Evolutionary conservation across 2,888 invertebrate genomes (phyloP), one percentile per base, ranked within the genome.

Genomic region (Sceliomorpha sp.): DNA sequence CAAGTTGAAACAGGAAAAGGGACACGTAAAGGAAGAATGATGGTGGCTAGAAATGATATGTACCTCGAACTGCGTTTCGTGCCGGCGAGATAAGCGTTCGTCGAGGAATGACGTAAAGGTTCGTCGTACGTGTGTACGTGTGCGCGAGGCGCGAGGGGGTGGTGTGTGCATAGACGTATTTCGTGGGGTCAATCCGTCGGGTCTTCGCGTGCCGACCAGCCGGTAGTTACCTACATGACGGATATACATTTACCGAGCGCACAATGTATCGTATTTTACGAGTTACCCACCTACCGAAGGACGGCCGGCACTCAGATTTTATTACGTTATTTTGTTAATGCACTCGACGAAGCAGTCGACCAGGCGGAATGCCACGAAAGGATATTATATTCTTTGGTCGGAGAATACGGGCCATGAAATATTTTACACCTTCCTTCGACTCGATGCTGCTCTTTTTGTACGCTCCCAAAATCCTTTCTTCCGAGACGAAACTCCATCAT

Each of bases 311-410:
- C 82, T 82, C 79, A 77, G 81, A 84, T 84, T 87, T 87, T 87
- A 86, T 83, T 81, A 83, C 83, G 81, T 83, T 85, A 85, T 85
- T 85, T 85, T 85, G 83, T 85, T 85, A 85, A 87, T 87, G 82
- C 82, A 86, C 79, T 80, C 76, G 63, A 58, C 59, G 17, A 59
- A 39, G 42, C 60, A 59, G 62, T 56, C 69, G 63, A 58, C 69
- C 72, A 72, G 66, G 55, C 69, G 67, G 67, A 73, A 75, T 76
- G 55, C 71, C 67, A 68, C 70, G 36, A 69, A 70, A 60, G 73
- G 73, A 76, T 79, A 77, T 79, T 70, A 78, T 72, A 74, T 76
- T 59, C 60, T 73, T 70, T 45, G 69, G 74, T 64, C 70, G n/a
- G n/a, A 66, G 73, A 75, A 73, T 73, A 74, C 70, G 69, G 62